Base-by-base conservation (phyloP, 2,888 invertebrate species). In the Mayetiola destructor region DNA sequence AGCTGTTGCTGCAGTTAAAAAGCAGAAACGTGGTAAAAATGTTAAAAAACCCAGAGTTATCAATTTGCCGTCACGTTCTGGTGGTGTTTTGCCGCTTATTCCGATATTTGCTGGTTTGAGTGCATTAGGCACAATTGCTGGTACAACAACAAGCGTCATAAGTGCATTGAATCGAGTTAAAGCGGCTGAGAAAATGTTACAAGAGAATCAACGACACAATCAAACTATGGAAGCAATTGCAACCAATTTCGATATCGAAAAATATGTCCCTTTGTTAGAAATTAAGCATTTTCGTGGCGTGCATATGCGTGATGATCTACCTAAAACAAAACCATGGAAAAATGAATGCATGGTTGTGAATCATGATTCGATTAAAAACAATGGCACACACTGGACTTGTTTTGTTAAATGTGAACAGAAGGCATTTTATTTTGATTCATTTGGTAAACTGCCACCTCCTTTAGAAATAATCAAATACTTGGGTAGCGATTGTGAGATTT, bases 171-270 rank as follows among this genome's bases (percentile, higher is more conserved):
- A 67, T 59, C 63, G 67, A 56, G 63, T 65, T 2, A 66, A 65
- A 59, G 58, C 57, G 54, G 67, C 67, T 9, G 61, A 64, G 63
- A 59, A 65, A 61, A 57, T 64, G 59, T 61, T 67, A 39, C 57
- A 61, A 23, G 68, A 71, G 61, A 62, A 59, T 21, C 58, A 63
- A 56, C 62, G 67, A 5, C 69, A 68, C 59, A 70, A 70, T 60
- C 59, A 62, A 61, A 61, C 59, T 14, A 69, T 70, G 67, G 70
- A 71, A 64, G 61, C 65, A 52, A 66, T 68, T 37, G 67, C 65
- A 27, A 40, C 40, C 10, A 21, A 40, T 21, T 10, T 9, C 21
- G 40, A 40, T 21, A 21, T 40, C 3, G 21, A 21, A 3, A 21
- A 40, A 3, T 40, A 21, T 23, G 14, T 40, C 16, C 12, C 4